Conservation (phyloP, 2,113 vertebrate genomes). For the Platycercus adscitus region DNA sequence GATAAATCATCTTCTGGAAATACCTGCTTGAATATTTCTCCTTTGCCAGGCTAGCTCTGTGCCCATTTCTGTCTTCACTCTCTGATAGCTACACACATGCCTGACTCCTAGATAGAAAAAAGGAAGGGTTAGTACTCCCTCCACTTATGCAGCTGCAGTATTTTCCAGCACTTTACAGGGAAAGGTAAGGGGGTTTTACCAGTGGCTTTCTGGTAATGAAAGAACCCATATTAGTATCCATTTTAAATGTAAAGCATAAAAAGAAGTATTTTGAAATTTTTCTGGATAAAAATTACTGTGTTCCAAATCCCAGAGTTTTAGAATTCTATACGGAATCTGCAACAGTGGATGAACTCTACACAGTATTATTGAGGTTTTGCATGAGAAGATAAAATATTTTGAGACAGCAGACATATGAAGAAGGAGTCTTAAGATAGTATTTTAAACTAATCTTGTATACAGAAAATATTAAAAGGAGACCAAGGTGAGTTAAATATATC, state of each 20-base stretch:
- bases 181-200: background rate
- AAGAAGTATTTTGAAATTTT: background rate
- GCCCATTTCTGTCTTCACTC: background rate
- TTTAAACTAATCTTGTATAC: background rate
- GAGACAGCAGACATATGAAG: background rate
- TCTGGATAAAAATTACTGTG: background rate
- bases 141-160: background rate
- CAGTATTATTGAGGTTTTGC: background rate
- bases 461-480: background rate
- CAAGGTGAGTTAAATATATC: background rate
- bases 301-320: background rate
- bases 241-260: background rate
- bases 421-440: background rate
- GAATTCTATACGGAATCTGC: background rate
- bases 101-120: background rate
- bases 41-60: background rate
- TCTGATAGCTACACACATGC: accelerated
- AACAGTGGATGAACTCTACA: background rate
- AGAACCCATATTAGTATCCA: background rate
- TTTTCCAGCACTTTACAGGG: background rate
- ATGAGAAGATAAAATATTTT: background rate
- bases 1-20: background rate
- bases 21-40: background rate
- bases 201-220: background rate
- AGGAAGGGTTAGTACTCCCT: background rate